phyloP scores from a whole-genome alignment of 2,797 vertebrate species.

The Menidia menidia region DNA sequence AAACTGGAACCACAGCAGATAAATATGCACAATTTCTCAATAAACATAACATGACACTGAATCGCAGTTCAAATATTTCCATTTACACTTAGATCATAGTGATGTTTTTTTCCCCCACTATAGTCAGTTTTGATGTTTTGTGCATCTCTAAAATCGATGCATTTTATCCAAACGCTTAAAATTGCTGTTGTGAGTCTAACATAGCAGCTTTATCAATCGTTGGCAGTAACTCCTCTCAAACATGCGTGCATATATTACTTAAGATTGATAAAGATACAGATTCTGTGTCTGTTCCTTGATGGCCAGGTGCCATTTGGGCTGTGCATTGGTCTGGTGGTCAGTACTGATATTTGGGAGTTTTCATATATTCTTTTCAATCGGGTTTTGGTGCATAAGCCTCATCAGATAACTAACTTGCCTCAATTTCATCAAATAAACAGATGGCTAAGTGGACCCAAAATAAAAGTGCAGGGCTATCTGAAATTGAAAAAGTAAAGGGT shows the following conservation, averaged over 20 bases:
- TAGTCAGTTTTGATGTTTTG: not conserved
- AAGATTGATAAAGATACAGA: not conserved
- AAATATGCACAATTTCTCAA: not conserved
- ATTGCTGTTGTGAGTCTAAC: not conserved
- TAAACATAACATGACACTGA: not conserved
- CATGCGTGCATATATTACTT: not conserved
- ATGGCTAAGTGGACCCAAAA: too few relatives aligned
- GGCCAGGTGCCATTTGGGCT: not conserved
- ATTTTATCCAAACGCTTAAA: constrained; percentile 1
- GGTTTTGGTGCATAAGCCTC: too few relatives aligned
- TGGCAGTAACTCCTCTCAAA: not conserved
- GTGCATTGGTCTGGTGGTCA: not conserved
- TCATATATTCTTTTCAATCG: too few relatives aligned
- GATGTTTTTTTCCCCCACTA: not conserved
- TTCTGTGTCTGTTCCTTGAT: not conserved
- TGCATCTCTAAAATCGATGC: not conserved
- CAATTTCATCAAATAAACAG: too few relatives aligned
- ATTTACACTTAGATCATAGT: not conserved
- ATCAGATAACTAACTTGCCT: too few relatives aligned
- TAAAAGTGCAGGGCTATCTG: too few relatives aligned
- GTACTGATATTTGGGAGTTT: too few relatives aligned
- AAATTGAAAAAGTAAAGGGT: too few relatives aligned
- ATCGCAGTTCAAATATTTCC: not conserved
- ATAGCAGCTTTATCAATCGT: not conserved
- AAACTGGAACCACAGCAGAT: not conserved